These are phyloP conservation scores for Pholis gunnellus DNA, from an alignment of 2,113 vertebrate genomes.

Conservation along the genomic window DNA sequence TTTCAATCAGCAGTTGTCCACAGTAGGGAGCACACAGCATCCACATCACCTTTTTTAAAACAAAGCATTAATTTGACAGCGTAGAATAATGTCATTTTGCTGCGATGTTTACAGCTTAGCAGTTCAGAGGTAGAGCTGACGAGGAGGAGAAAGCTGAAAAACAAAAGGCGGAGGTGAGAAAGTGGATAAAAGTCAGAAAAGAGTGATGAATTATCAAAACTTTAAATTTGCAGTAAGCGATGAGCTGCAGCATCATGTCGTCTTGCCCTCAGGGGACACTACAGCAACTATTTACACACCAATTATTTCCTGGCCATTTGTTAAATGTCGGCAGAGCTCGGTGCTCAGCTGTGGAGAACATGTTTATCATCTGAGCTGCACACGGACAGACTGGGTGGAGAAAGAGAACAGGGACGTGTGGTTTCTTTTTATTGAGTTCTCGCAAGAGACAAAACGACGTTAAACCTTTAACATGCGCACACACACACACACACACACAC, in stretches of 20 bases:
- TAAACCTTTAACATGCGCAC: background rate
- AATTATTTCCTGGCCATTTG: constrained; percentile 28
- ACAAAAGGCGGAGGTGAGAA: background rate
- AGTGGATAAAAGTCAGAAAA: background rate
- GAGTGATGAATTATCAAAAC: background rate
- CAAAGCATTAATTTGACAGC: constrained; percentile 16
- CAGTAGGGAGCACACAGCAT: background rate
- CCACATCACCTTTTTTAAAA: constrained; percentile 3
- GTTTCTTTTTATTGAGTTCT: background rate
- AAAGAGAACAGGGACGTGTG: background rate
- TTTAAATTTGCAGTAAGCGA: constrained; percentile 10
- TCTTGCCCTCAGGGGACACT: constrained; percentile 8
- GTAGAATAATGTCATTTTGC: constrained; percentile 20
- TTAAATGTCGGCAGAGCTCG: constrained; percentile 6
- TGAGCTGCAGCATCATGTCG: constrained; percentile 7
- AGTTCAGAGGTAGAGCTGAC: background rate
- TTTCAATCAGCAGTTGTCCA: constrained; percentile 10
- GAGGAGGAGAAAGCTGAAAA: background rate
- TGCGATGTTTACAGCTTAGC: constrained; percentile 10
- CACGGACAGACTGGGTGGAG: background rate
- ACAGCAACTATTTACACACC: constrained; percentile 30
- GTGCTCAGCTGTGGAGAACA: constrained; percentile 29
- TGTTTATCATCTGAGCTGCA: constrained; percentile 28
- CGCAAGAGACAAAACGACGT: constrained; percentile 17
- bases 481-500: background rate